Evolutionary conservation across 2,113 vertebrate genomes (phyloP).

Genomic region (Sprattus sprattus): DNA sequence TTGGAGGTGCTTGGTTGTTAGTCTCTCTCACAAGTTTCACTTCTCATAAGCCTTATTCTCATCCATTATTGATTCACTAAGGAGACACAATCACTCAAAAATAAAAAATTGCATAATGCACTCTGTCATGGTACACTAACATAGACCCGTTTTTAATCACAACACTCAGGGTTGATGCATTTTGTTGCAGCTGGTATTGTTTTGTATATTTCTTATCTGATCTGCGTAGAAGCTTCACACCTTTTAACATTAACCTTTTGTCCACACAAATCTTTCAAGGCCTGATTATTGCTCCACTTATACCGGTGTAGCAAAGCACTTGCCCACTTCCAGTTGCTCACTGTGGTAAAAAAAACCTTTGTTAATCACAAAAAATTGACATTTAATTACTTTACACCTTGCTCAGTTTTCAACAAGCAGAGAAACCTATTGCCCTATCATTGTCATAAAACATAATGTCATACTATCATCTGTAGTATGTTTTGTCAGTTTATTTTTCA

Average conservation of each 20-base stretch:
- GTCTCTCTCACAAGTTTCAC: slow-evolving; percentile 41
- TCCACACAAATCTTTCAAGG: slow-evolving; percentile 5
- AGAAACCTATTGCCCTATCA: slow-evolving; percentile 2
- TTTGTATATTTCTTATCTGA: slow-evolving; percentile 2
- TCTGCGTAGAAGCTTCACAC: background rate
- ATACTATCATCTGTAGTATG: slow-evolving; percentile 23
- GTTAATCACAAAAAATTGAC: slow-evolving; percentile 7
- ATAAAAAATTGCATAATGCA: slow-evolving; percentile 48
- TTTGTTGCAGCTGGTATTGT: background rate
- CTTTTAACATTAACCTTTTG: background rate
- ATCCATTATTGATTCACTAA: slow-evolving; percentile 35
- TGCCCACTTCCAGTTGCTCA: background rate
- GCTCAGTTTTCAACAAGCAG: slow-evolving; percentile 13
- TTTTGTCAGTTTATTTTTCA: slow-evolving; percentile 47
- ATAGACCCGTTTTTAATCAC: slow-evolving; percentile 26
- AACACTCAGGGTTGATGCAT: slow-evolving; percentile 22
- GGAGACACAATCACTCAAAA: slow-evolving; percentile 57
- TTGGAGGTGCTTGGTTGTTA: slow-evolving; percentile 41
- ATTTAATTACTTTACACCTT: slow-evolving; percentile 6
- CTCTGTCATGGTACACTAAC: slow-evolving; percentile 37
- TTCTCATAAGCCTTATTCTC: slow-evolving; percentile 35
- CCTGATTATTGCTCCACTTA: background rate
- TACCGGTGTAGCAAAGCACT: background rate
- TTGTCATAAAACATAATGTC: background rate
- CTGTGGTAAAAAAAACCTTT: background rate